Conservation (phyloP, 1,140 invertebrate species). For the Proctacanthus coquilletti region DNA sequence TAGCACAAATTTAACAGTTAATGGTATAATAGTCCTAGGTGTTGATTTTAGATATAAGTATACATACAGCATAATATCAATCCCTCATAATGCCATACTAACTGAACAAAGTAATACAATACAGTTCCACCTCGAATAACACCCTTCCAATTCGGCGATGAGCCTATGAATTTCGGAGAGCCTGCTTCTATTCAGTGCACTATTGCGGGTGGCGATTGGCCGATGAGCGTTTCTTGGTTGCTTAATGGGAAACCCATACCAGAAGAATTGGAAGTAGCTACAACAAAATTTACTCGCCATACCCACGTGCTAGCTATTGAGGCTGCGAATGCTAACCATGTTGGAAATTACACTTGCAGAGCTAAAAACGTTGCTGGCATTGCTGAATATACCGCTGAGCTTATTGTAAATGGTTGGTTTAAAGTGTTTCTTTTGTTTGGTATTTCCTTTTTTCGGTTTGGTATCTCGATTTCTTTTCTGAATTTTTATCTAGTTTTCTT, state of each 20-base stretch:
- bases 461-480: neutral
- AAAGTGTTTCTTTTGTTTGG: conserved; percentile 5
- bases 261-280: conserved; percentile 27
- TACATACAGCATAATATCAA: neutral
- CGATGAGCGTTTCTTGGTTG: conserved; percentile 42
- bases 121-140: conserved; percentile 36
- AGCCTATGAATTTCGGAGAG: conserved; percentile 45
- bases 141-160: conserved; percentile 44
- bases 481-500: neutral
- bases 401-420: conserved; percentile 51
- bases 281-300: conserved; percentile 7
- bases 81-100: neutral
- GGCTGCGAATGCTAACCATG: conserved; percentile 40
- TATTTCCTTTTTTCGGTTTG: neutral
- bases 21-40: conserved; percentile 32
- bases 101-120: conserved; percentile 2
- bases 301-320: conserved; percentile 27
- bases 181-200: conserved; percentile 50
- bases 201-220: conserved; percentile 46
- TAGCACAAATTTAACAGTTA: conserved; percentile 40
- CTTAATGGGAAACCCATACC: conserved; percentile 33
- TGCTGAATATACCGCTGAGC: conserved; percentile 43
- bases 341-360: conserved; percentile 62
- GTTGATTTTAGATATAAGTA: neutral
- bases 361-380: conserved; percentile 52